Base-by-base conservation (phyloP, 2,797 vertebrate genomes). In the Pangasius sanitwongsei region DNA sequence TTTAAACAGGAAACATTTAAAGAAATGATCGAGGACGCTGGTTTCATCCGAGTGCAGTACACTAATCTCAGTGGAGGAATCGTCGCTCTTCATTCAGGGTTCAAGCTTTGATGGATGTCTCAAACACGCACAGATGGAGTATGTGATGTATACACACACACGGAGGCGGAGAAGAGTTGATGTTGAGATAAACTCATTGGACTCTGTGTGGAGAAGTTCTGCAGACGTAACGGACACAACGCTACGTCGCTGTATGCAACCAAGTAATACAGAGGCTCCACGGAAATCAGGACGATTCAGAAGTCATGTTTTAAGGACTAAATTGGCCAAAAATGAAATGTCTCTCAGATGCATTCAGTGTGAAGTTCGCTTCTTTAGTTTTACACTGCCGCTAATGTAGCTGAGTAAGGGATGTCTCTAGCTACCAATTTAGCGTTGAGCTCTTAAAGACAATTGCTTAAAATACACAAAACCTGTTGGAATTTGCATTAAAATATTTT, bases 11-110 rank as follows among this genome's bases (percentile, higher is more conserved):
- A 98, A 92, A 97, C 97, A 4, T 97, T 99, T 92, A 98, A 97
- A 90, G 92, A 91, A 50, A 97, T 99, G 97, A 97, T 99, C 20
- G 98, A 98, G 94, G 97, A 98, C 0, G 95, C 96, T 0, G 98
- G 98, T 25, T 99, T 99, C 95, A 96, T 94, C 91, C 95, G 95
- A 57, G 98, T 98, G 90, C 95, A 96, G 86, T 98, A 97, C 86
- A 91, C 95, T 92, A 98, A 97, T 91, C 92, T 99, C 72, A 97
- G 96, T 0, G 96, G 93, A 0, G 98, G 98, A 57, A 97, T 99
- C 0, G 98, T 99, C 63, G 97, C 98, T 72, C 96, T 99, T 93
- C 98, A 99, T 92, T 99, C 98, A 13, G 98, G 98, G 83, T 99
- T 99, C 94, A 99, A 99, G 94, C 95, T 99, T 4, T 99, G 95